Base-by-base conservation (phyloP, 1,140 invertebrate species). In the Euura saliciscinereae region DNA sequence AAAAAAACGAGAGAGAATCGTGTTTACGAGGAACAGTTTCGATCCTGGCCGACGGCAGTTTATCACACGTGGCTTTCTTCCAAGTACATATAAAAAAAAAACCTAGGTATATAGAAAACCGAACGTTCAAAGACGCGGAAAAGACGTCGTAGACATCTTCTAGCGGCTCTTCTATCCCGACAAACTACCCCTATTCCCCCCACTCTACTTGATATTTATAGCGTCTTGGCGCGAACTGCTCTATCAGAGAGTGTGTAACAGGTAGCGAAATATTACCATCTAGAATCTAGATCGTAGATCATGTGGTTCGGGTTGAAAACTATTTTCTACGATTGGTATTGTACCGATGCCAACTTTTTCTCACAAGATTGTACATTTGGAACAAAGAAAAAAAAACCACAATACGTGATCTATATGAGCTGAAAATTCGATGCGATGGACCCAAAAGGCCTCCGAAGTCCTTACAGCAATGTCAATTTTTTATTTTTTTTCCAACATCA, bases 181-280 rank as follows among this genome's bases (percentile, higher is more conserved):
- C 51, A 59, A 59, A 6, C 51, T 59, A 3, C 13, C 51, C 28
- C 28, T 2, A 7, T 51, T 2, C n/a, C 2, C 51, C 51, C 13
- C 51, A 28, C 28, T 28, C 51, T 59, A 28, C 51, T 59, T n/a
- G 6, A n/a, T 59, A 59, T 59, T 59, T 59, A 59, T 59, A 59
- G 51, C 13, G 13, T 6, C 3, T 59, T 6, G 8, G 51, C 51
- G 51, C 5, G 51, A 59, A 59, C 51, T 59, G 51, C 51, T 59
- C 51, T 59, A 59, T 59, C 51, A 59, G 51, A n/a, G 51, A 59
- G 51, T 28, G 51, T n/a, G 51, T 59, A 59, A 59, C 51, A 59
- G 51, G 51, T 59, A 59, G 28, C 28, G 28, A 28, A 28, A 28
- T 28, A 28, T 28, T 1, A 28, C 28, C 28, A 28, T 28, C 28